Evolutionary conservation across 2,888 invertebrate species (phyloP).

Genomic region (Thymelicus sylvestris): DNA sequence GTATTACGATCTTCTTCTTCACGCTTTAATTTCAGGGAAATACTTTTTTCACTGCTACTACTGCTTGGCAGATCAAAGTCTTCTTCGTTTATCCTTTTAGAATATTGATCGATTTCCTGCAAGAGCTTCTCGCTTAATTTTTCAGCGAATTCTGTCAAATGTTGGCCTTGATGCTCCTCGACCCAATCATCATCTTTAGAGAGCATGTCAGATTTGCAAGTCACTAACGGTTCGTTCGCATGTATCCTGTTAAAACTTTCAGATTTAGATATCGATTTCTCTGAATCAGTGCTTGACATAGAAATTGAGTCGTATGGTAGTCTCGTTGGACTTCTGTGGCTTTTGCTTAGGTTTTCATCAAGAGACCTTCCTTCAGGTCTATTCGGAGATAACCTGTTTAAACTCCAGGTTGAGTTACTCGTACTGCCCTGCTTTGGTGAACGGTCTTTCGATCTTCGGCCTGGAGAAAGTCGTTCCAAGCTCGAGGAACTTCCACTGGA

Average conservation of each 20-base stretch:
- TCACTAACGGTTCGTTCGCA: constrained; percentile 79
- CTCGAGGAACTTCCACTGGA: constrained; percentile 82
- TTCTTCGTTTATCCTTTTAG: constrained; percentile 80
- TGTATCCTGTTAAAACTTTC: constrained; percentile 81
- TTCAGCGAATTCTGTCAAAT: constrained; percentile 92
- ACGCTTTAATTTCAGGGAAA: constrained; percentile 77
- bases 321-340: constrained; percentile 77
- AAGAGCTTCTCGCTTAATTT: constrained; percentile 92
- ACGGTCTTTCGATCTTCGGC: constrained; percentile 78
- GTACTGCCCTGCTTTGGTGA: constrained; percentile 80
- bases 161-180: constrained; percentile 84
- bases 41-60: constrained; percentile 81
- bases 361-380: constrained; percentile 78
- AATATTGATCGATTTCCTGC: constrained; percentile 89
- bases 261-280: constrained; percentile 81
- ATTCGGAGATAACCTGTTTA: constrained; percentile 78
- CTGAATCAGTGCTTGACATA: constrained; percentile 80
- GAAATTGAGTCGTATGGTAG: constrained; percentile 79
- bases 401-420: constrained; percentile 81
- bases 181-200: constrained; percentile 83
- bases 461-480: constrained; percentile 78
- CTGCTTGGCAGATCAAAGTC: constrained; percentile 81
- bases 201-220: constrained; percentile 80
- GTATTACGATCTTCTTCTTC: constrained; percentile 80
- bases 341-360: constrained; percentile 77